Percentiles rank a stretch among this genome's conserved stretches.
phyloP scores from a whole-genome alignment of 2,113 vertebrate genomes.

The Neolamprologus variostigma region DNA sequence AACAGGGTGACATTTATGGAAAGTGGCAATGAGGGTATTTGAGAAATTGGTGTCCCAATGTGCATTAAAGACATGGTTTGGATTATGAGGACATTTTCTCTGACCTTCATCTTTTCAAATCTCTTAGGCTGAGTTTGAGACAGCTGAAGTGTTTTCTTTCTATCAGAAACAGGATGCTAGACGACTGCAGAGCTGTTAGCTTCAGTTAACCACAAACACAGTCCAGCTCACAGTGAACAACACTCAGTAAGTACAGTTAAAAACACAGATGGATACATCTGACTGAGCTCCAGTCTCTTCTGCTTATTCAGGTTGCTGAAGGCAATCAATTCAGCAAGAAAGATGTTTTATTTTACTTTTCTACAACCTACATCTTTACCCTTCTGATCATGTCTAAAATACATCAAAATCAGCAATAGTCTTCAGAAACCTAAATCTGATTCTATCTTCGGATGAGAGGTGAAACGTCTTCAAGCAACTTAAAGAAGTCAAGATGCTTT shows the following conservation, averaged over 20 bases:
- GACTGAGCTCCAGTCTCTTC: not conserved
- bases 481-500: fast-evolving
- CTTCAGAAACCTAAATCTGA: too few relatives aligned
- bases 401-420: too few relatives aligned
- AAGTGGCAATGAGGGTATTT: not conserved
- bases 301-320: not conserved
- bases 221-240: not conserved
- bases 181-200: not conserved
- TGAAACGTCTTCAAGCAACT: fast-evolving
- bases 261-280: not conserved
- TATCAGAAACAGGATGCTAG: not conserved
- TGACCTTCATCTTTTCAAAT: not conserved
- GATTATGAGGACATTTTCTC: not conserved
- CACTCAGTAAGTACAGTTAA: not conserved
- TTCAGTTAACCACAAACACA: not conserved
- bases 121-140: not conserved
- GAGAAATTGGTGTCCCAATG: not conserved
- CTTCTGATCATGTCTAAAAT: too few relatives aligned
- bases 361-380: not conserved
- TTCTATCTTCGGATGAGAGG: too few relatives aligned
- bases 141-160: not conserved
- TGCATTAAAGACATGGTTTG: not conserved
- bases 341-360: not conserved
- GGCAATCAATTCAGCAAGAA: not conserved
- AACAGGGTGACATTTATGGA: fast-evolving